Evolutionary conservation across 1,140 invertebrate species (phyloP), one percentile per base, ranked within the genome.

Genomic region (Temnothorax longispinosus): DNA sequence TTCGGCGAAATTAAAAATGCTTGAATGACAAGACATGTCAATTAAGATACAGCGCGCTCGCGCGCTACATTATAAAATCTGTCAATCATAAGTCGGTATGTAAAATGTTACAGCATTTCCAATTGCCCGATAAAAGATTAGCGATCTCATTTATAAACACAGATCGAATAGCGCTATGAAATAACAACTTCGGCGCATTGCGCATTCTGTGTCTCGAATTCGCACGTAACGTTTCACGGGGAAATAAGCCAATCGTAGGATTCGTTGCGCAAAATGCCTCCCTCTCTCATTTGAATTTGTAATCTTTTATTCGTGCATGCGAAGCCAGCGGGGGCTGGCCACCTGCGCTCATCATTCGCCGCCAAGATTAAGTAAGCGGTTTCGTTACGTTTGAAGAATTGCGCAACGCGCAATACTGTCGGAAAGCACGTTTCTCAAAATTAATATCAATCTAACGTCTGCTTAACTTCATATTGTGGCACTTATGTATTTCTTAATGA

Each of bases 261-360:
- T 87, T 81, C 54, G 85, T 71, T 56, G 62, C 65, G 21, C 67
- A 80, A 86, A 71, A 62, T 82, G 27, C 47, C 21, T 71, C 27
- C 77, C 56, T 52, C 18, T 41, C 77, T 87, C 85, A 87, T 87
- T 87, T 87, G 54, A 87, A 82, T 87, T 87, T 87, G 78, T 87
- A 87, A 87, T 87, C 78, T 72, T 82, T 69, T 71, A 82, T 87
- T 87, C 77, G 85, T 41, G 62, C 62, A 47, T 27, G 27, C 50
- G 60, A 35, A 47, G 18, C 62, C 47, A 62, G 76, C 71, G 47
- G 21, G 35, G 56, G 41, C 77, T 71, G 15, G n/a, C 77, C 85
- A 87, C 78, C 85, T 87, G 85, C 85, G 78, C 78, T 86, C 77
- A 47, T 87, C 85, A n/a, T 62, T 82, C 56, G 54, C 54, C 58